Evolutionary conservation across 2,113 vertebrate species (phyloP), one percentile per base, ranked within the genome.

Genomic region (Trochalopteron elliotii): DNA sequence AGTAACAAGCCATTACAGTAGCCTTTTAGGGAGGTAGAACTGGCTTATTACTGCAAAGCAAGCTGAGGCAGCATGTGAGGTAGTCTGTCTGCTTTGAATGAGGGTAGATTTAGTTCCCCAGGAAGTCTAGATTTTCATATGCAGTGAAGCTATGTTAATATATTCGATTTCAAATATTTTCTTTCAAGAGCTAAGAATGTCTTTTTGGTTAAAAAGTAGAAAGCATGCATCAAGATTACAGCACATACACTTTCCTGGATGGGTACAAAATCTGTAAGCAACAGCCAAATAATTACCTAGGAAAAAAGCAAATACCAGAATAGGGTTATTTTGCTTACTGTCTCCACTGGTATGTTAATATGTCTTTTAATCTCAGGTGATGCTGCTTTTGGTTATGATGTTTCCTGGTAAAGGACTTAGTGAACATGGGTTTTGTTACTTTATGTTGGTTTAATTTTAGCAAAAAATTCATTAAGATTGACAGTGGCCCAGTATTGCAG

Each of bases 41-140:
- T 31, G 16, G 20, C 20, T 16, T 77, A 31, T n/a, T 70, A 11
- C 12, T 61, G 40, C 21, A 44, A 69, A 68, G 40, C 31, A 64
- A 10, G 27, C 30, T 83, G 33, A 90, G 12, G 16, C 4, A 1
- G 28, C 3, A 0, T 3, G 6, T 45, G 9, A 76, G 35, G 8
- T 39, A 49, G 20, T n/a, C n/a, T 14, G 16, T 59, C 23, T 50
- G 35, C 44, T 87, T 61, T 52, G 30, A 55, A n/a, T 33, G 15
- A 87, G 50, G 8, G 40, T 68, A 40, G 12, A 76, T 45, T 79
- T 87, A 69, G 23, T 15, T 11, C 8, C 11, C 3, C 3, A 40
- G 0, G 17, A 44, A 59, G 42, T 53, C 22, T 31, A 60, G 17
- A 18, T 39, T 90, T 85, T 76, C 57, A 52, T 15, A 44, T 55